phyloP scores from a whole-genome alignment of 1,140 invertebrate species.

The Ooceraea biroi region DNA sequence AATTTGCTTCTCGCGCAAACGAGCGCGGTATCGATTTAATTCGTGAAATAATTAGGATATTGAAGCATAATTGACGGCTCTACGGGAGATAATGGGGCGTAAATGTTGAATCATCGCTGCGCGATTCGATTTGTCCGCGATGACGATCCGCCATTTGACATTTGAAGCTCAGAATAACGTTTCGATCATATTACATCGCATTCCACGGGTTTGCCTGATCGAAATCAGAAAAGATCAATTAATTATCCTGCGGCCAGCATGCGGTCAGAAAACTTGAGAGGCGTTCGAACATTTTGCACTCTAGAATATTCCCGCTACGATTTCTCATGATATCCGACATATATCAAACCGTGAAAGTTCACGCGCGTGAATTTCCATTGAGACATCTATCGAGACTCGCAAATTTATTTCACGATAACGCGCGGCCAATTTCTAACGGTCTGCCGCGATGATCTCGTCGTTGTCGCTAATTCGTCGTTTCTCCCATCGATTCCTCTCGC shows the following conservation, averaged over 20 bases:
- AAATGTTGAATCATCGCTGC: background rate
- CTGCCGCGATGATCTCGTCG: background rate
- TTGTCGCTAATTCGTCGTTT: slow-evolving; percentile 21
- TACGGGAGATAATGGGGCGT: slow-evolving; percentile 8
- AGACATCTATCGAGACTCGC: background rate
- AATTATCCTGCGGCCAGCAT: background rate
- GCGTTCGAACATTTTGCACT: background rate
- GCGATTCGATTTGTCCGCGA: background rate
- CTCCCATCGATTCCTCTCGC: background rate
- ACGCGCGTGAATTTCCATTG: background rate
- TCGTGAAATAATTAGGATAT: slow-evolving; percentile 36
- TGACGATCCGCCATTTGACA: slow-evolving; percentile 10
- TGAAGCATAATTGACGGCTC: slow-evolving; percentile 15
- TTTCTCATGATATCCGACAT: background rate
- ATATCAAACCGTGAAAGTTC: slow-evolving; percentile 22
- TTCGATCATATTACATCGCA: background rate
- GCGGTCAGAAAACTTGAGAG: background rate
- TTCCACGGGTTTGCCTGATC: background rate
- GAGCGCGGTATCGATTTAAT: slow-evolving; percentile 43
- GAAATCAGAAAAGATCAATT: slow-evolving; percentile 2
- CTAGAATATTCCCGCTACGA: background rate
- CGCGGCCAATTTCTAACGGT: background rate
- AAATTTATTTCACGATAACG: slow-evolving; percentile 24
- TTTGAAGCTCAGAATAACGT: slow-evolving; percentile 24
- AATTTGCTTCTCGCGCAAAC: slow-evolving; percentile 14